phyloP scores from a whole-genome alignment of 2,888 invertebrate species.

The Pyrocoelia pectoralis region DNA sequence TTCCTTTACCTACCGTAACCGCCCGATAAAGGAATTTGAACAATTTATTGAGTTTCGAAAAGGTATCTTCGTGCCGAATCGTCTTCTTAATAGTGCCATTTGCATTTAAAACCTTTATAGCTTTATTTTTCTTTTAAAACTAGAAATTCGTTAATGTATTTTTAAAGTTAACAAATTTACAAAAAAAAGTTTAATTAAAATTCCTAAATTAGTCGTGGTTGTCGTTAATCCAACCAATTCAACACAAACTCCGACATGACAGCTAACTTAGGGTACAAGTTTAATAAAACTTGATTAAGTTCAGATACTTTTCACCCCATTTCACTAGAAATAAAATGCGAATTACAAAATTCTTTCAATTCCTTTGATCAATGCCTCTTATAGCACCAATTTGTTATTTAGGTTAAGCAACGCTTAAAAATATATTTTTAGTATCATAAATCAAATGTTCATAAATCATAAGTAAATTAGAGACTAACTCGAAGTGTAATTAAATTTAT shows the following conservation, averaged over 20 bases:
- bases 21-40: constrained; percentile 25
- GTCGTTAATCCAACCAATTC: constrained; percentile 31
- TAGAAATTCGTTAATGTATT: constrained; percentile 13
- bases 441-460: constrained; percentile 49
- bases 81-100: constrained; percentile 40
- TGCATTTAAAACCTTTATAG: constrained; percentile 38
- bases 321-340: constrained; percentile 35
- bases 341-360: constrained; percentile 36
- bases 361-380: constrained; percentile 23
- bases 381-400: constrained; percentile 13
- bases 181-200: constrained; percentile 34
- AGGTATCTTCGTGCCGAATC: constrained; percentile 27
- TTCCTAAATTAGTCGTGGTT: constrained; percentile 32
- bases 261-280: constrained; percentile 37
- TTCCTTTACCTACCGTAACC: constrained; percentile 15
- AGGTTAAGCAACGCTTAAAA: constrained; percentile 26
- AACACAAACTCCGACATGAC: constrained; percentile 25
- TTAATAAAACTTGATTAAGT: constrained; percentile 38
- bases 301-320: constrained; percentile 37
- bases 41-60: constrained; percentile 28
- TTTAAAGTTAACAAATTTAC: constrained; percentile 15
- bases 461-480: constrained; percentile 42
- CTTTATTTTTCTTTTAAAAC: constrained; percentile 35
- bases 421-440: constrained; percentile 39
- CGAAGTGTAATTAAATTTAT: constrained; percentile 51